phyloP scores from a whole-genome alignment of 2,113 vertebrate genomes.

The Platysteira castanea region DNA sequence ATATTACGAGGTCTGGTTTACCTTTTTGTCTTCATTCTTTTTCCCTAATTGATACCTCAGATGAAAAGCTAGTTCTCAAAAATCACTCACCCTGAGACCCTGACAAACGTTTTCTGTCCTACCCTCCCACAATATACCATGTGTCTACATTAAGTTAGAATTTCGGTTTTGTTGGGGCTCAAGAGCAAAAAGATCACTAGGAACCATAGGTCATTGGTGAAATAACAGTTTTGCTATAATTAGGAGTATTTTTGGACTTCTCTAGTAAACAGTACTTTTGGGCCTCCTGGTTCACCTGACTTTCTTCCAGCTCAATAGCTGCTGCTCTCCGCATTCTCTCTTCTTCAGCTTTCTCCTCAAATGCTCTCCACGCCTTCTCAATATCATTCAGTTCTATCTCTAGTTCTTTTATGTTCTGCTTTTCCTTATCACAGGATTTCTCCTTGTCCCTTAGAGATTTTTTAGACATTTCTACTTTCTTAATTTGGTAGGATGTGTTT shows the following conservation, averaged over 20 bases:
- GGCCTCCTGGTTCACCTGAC: slow-evolving; percentile 76
- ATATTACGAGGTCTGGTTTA: neutral
- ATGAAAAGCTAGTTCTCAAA: neutral
- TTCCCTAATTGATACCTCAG: neutral
- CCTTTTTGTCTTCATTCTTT: neutral
- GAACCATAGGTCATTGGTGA: neutral
- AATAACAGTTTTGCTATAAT: neutral
- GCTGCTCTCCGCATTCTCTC: slow-evolving; percentile 49
- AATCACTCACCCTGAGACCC: neutral
- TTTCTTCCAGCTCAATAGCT: slow-evolving; percentile 78
- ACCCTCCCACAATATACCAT: neutral
- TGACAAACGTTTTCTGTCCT: neutral
- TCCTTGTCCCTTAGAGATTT: slow-evolving; percentile 71
- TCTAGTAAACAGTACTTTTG: neutral
- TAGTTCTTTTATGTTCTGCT: slow-evolving; percentile 76
- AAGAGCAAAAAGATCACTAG: neutral
- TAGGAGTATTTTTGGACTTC: neutral
- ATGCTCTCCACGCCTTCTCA: slow-evolving; percentile 74
- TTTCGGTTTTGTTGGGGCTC: neutral
- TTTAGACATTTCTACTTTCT: slow-evolving; percentile 77
- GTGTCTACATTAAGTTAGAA: neutral
- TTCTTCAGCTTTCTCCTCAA: slow-evolving; percentile 77
- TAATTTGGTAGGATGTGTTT: slow-evolving; percentile 83
- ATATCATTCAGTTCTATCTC: slow-evolving; percentile 74
- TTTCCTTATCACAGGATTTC: slow-evolving; percentile 69